These are phyloP conservation scores for Clivina fossor DNA, from an alignment of 2,888 invertebrate species.

Conservation along the genomic window DNA sequence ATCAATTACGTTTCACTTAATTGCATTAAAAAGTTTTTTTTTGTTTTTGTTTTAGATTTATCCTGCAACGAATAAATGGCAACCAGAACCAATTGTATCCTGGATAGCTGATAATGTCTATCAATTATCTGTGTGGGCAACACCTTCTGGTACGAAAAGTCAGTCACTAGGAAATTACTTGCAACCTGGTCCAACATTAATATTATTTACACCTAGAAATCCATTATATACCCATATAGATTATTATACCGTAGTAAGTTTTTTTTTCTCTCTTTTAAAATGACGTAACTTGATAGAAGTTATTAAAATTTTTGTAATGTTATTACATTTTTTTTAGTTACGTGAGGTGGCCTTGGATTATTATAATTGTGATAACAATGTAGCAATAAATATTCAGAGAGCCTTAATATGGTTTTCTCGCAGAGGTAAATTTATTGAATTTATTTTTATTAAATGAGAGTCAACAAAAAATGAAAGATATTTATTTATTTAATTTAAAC, in stretches of 20 bases:
- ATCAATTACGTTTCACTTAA: background rate
- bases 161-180: slow-evolving; percentile 64
- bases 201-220: slow-evolving; percentile 78
- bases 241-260: slow-evolving; percentile 69
- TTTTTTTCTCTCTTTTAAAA: too few relatives aligned
- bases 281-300: too few relatives aligned
- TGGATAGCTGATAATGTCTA: slow-evolving; percentile 66
- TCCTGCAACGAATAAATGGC: slow-evolving; percentile 55
- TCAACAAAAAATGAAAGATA: too few relatives aligned
- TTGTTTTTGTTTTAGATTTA: slow-evolving; percentile 54
- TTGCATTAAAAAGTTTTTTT: background rate
- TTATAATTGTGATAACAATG: slow-evolving; percentile 64
- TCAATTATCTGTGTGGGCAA: slow-evolving; percentile 67
- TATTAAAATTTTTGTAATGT: too few relatives aligned
- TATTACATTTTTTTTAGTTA: slow-evolving; percentile 65
- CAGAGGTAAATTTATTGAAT: slow-evolving; percentile 12
- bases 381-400: slow-evolving; percentile 11
- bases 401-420: background rate
- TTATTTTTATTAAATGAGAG: too few relatives aligned
- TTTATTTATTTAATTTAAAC: too few relatives aligned
- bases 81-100: slow-evolving; percentile 55
- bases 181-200: slow-evolving; percentile 69
- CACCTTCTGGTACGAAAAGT: slow-evolving; percentile 70
- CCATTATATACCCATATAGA: slow-evolving; percentile 67
- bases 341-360: slow-evolving; percentile 74